Conservation (phyloP, 2,113 vertebrate genomes). For the Forbesichthys agassizii region DNA sequence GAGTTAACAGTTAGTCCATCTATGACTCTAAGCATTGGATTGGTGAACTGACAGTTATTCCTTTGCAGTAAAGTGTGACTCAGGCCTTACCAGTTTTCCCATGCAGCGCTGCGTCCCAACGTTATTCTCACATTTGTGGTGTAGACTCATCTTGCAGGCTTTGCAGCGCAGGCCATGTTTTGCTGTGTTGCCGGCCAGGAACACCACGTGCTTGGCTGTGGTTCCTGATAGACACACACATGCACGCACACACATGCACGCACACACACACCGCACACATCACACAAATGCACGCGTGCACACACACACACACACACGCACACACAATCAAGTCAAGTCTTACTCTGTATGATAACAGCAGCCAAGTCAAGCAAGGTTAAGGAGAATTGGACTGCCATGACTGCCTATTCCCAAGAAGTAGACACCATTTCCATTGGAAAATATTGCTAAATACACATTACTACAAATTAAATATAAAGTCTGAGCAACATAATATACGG, state of each 20-base stretch:
- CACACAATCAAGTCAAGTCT: slow-evolving; percentile 15
- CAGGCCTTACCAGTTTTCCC: slow-evolving; percentile 92
- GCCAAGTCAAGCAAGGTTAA: slow-evolving; percentile 1
- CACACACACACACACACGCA: slow-evolving; percentile 3
- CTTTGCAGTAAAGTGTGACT: too few species aligned
- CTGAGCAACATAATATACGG: too few species aligned
- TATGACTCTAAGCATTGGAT: too few species aligned
- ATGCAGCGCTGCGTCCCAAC: slow-evolving; percentile 90
- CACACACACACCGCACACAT: slow-evolving; percentile 16
- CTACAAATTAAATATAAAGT: too few species aligned
- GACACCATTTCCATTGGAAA: slow-evolving; percentile 12
- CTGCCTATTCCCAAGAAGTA: too few species aligned
- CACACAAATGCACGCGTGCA: neutral
- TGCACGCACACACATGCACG: slow-evolving; percentile 2
- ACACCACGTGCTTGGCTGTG: slow-evolving; percentile 85
- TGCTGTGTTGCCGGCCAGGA: slow-evolving; percentile 82
- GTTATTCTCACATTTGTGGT: slow-evolving; percentile 92
- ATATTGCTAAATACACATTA: neutral
- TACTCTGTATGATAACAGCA: slow-evolving; percentile 4
- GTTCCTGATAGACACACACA: slow-evolving; percentile 66
- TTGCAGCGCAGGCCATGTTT: slow-evolving; percentile 96
- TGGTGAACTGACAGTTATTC: too few species aligned
- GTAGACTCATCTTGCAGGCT: slow-evolving; percentile 98
- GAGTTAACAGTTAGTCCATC: too few species aligned
- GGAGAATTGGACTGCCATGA: neutral